A percentile compares a stretch with the other conserved stretches of the same genome.
Conservation (phyloP, 2,797 vertebrate species). For the Crocodylus rhombifer region DNA sequence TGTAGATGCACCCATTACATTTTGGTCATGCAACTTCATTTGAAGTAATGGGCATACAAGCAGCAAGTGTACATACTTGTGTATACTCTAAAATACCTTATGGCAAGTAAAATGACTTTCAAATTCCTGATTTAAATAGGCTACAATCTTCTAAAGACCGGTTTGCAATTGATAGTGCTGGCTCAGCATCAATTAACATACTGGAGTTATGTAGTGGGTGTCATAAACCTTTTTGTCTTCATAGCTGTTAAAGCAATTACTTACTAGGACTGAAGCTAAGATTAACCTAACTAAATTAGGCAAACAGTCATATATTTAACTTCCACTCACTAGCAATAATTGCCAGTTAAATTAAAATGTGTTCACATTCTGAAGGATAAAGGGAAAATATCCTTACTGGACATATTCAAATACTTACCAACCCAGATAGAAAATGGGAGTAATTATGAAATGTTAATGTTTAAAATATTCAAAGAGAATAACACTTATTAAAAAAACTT, state of each 20-base stretch:
- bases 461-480: constrained; percentile 36
- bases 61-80: not conserved
- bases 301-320: constrained; percentile 70
- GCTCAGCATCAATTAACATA: not conserved
- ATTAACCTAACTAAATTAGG: constrained; percentile 67
- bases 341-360: constrained; percentile 74
- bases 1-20: too few species aligned
- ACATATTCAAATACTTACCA: constrained; percentile 72
- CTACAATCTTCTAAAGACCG: not conserved
- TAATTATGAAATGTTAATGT: constrained; percentile 64
- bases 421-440: constrained; percentile 34
- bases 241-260: constrained; percentile 51
- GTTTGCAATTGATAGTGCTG: not conserved
- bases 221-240: constrained; percentile 16
- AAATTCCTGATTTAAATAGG: not conserved
- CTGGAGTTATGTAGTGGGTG: not conserved
- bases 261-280: constrained; percentile 55
- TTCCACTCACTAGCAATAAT: constrained; percentile 71
- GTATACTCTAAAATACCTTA: not conserved
- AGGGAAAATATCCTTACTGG: constrained; percentile 70
- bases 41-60: not conserved
- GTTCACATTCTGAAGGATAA: constrained; percentile 65
- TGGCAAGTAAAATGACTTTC: not conserved
- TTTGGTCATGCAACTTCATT: not conserved
- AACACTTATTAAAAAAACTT: not conserved